Conservation (phyloP, 2,888 invertebrate species). For the Galeopsomyia nigrocyanea region DNA sequence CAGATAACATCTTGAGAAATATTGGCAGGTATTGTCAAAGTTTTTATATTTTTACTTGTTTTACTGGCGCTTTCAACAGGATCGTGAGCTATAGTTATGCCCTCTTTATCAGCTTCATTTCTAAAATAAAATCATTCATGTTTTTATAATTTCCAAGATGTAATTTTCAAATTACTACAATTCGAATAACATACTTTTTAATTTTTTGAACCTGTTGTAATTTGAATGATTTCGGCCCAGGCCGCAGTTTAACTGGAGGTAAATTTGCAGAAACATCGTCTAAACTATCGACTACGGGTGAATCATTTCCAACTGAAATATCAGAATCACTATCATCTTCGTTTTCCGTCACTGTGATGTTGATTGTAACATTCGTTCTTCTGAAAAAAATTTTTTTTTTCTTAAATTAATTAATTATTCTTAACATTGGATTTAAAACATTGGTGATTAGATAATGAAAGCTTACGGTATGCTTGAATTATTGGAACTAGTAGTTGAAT, state of each 20-base stretch:
- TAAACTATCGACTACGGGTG: slow-evolving; percentile 28
- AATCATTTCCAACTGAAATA: slow-evolving; percentile 62
- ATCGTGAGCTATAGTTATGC: not conserved
- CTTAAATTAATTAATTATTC: not conserved
- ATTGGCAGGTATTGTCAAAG: slow-evolving; percentile 3
- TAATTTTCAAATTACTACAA: too few relatives aligned
- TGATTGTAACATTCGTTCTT: slow-evolving; percentile 31
- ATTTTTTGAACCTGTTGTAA: slow-evolving; percentile 50
- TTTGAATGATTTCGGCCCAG: slow-evolving; percentile 61
- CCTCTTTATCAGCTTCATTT: slow-evolving; percentile 7
- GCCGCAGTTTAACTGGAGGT: slow-evolving; percentile 50
- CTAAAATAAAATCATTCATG: slow-evolving; percentile 25
- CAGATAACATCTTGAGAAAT: slow-evolving; percentile 37
- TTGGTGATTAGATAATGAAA: not conserved
- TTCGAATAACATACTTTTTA: slow-evolving; percentile 39
- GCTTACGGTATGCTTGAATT: slow-evolving; percentile 10
- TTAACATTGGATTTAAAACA: not conserved
- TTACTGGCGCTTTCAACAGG: not conserved
- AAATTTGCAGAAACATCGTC: slow-evolving; percentile 26
- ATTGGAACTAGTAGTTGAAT: slow-evolving; percentile 31
- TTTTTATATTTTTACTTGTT: slow-evolving; percentile 7
- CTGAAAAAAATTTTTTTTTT: slow-evolving; percentile 23
- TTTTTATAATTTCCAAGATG: not conserved
- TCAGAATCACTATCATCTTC: slow-evolving; percentile 59
- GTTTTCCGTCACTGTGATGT: slow-evolving; percentile 31